Evolutionary conservation across 2,113 vertebrate genomes (phyloP), one percentile per base, ranked within the genome.

Genomic region (Sapajus apella): DNA sequence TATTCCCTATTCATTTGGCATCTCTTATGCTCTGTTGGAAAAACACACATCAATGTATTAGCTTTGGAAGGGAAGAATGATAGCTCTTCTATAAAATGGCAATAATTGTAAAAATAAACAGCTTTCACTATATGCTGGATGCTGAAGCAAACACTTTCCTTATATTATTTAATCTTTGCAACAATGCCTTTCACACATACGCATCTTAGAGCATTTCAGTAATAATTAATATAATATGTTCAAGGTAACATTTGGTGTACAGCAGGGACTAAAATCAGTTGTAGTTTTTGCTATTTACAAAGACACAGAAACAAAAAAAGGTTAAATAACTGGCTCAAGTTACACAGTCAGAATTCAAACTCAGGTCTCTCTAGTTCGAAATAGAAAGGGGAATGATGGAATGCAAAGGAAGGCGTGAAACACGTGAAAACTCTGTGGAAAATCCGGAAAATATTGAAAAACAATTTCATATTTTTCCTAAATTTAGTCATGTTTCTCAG

Each of bases 401-500:
- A 95, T 87, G 43, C 6, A 83, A 90, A 90, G 25, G 12, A 82
- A 43, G 50, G 12, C 16, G 2, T 11, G 25, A 84, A 90, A 55
- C 35, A 47, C 25, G 6, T 70, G 52, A 50, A 92, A 92, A 73
- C 2, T 40, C 14, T 58, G 12, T 11, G 6, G n/a, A 95, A 94
- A 90, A 35, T 4, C 13, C 27, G 73, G 21, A 95, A 90, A 80
- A 21, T 52, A 3, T 37, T 81, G 10, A 45, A 95, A 87, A 75
- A 66, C 66, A 68, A 92, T 50, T 84, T 86, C 6, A 77, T n/a
- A 94, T 52, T 85, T 90, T 32, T 90, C 35, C 52, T 92, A 95
- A 92, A 90, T 94, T 47, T 58, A 82, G 11, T 55, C 47, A 82
- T 13, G n/a, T 52, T 88, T 83, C 45, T 87, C n/a, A 55, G 43